Percentiles rank a stretch among this genome's conserved stretches.
These are phyloP conservation scores for Arctocebus calabarensis DNA, from an alignment of 2,797 vertebrate genomes.

Conservation along the genomic window DNA sequence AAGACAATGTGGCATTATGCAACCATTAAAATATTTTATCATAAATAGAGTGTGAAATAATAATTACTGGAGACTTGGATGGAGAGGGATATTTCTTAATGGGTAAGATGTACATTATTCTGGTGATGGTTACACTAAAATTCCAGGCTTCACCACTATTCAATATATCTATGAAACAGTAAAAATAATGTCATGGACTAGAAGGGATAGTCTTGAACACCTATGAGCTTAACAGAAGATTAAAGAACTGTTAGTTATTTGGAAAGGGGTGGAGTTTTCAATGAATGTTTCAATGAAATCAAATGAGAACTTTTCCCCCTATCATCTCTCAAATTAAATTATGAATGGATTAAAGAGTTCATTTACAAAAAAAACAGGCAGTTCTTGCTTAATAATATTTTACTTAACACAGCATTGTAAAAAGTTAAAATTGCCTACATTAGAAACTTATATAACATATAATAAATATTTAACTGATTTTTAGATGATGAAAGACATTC, in stretches of 20 bases:
- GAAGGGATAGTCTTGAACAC: not conserved
- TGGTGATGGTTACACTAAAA: not conserved
- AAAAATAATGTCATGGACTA: not conserved
- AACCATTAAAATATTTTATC: not conserved
- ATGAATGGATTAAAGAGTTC: not conserved
- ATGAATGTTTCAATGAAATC: not conserved
- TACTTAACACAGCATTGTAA: not conserved
- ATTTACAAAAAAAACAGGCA: not conserved
- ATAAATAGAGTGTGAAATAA: not conserved
- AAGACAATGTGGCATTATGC: not conserved
- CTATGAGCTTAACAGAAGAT: not conserved
- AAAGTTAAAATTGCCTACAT: constrained; percentile 5
- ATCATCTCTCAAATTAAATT: constrained; percentile 10
- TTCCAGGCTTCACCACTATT: not conserved
- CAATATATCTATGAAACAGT: not conserved
- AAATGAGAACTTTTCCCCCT: not conserved
- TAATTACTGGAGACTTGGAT: not conserved
- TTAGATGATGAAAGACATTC: not conserved
- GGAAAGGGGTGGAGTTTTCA: not conserved
- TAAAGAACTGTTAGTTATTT: constrained; percentile 41
- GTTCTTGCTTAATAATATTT: constrained; percentile 47
- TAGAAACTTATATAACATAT: not conserved
- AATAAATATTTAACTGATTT: constrained; percentile 11
- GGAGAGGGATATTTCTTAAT: not conserved
- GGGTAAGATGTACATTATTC: not conserved